Conservation (phyloP, 2,888 invertebrate species). For the Listrodromus nycthemerus region DNA sequence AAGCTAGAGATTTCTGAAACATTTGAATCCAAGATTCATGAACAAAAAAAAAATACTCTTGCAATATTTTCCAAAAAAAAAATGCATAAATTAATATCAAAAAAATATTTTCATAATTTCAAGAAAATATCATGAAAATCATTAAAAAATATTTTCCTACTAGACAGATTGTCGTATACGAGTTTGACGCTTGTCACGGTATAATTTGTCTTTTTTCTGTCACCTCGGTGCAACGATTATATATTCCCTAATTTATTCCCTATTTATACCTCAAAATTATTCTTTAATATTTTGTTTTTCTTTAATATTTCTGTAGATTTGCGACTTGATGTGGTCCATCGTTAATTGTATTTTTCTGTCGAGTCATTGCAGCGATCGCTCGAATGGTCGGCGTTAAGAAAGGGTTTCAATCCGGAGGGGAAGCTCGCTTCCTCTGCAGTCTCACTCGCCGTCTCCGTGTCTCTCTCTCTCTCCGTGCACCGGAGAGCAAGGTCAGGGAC, state of each 20-base stretch:
- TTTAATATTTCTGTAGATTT: background rate
- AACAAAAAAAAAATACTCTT: no score
- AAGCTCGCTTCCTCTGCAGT: conserved; percentile 62
- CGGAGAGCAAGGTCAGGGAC: conserved; percentile 60
- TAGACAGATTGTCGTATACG: background rate
- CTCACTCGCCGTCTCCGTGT: conserved; percentile 33
- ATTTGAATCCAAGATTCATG: no score
- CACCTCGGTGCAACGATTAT: conserved; percentile 12
- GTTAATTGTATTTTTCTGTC: conserved; percentile 43
- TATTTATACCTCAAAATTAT: no score
- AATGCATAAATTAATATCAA: no score
- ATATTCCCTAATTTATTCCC: no score
- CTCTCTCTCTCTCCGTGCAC: conserved; percentile 5
- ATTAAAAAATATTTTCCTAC: no score
- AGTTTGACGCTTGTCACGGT: background rate
- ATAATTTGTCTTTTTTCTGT: conserved; percentile 29
- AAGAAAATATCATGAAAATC: no score
- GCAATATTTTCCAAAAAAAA: no score
- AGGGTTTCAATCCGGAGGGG: conserved; percentile 59
- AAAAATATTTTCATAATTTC: no score
- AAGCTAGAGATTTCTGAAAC: no score
- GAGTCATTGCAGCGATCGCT: conserved; percentile 29
- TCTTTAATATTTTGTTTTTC: background rate
- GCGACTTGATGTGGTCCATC: background rate
- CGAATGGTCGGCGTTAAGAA: conserved; percentile 50